Evolutionary conservation across 2,888 invertebrate species (phyloP).

Genomic region (Lasioglossum lativentre): DNA sequence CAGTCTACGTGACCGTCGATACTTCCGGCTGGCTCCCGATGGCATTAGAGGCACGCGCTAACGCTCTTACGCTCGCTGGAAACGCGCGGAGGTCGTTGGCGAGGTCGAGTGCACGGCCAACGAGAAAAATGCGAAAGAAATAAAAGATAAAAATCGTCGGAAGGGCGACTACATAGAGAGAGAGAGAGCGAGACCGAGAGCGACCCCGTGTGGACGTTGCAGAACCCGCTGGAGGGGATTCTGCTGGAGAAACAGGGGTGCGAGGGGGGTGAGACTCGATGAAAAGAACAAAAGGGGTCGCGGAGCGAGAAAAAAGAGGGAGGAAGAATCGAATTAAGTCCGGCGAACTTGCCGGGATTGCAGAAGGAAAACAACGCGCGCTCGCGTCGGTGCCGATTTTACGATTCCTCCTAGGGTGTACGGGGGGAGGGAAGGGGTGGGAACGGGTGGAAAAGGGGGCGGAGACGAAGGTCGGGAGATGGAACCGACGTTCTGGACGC

Average conservation of each 20-base stretch:
- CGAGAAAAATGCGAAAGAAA: neutral
- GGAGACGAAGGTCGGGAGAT: slow-evolving; percentile 54
- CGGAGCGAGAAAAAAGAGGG: neutral
- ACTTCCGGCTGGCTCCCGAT: slow-evolving; percentile 40
- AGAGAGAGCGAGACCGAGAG: neutral
- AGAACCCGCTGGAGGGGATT: neutral
- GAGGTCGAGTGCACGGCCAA: neutral
- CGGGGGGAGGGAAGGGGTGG: neutral
- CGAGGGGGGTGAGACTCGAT: neutral
- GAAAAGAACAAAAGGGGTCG: neutral
- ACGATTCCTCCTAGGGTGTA: slow-evolving; percentile 45
- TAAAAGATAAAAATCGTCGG: slow-evolving; percentile 19
- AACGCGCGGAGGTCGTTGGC: neutral
- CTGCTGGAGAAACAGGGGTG: neutral
- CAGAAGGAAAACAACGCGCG: slow-evolving; percentile 49
- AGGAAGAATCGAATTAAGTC: slow-evolving; percentile 65
- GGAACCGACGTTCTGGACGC: slow-evolving; percentile 52
- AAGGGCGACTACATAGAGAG: neutral
- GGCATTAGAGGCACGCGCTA: slow-evolving; percentile 37
- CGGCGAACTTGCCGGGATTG: slow-evolving; percentile 29
- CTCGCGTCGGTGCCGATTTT: slow-evolving; percentile 54
- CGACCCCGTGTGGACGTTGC: neutral
- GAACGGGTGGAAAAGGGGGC: neutral
- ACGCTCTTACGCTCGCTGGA: slow-evolving; percentile 25
- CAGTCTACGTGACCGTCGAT: slow-evolving; percentile 62